A percentile compares a stretch with the other conserved stretches of the same genome.
These are phyloP conservation scores for Enteromius fasciolatus DNA, from an alignment of 2,797 vertebrate genomes.

Conservation along the genomic window DNA sequence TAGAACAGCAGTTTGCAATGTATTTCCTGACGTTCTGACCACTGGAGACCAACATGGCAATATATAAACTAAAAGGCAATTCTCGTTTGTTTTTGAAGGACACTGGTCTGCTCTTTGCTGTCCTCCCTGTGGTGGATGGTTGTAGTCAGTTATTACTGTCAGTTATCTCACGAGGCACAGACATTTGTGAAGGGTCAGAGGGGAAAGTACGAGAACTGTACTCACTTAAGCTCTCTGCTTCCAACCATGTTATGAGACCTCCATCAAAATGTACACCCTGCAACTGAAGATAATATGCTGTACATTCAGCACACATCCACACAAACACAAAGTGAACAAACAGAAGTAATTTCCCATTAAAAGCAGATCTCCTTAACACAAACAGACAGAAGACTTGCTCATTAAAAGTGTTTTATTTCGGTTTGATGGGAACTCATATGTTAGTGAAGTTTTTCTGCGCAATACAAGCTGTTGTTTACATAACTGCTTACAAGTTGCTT, in stretches of 20 bases:
- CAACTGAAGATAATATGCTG: neutral
- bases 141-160: conserved; percentile 26
- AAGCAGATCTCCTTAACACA: conserved; percentile 2
- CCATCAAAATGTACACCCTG: conserved; percentile 8
- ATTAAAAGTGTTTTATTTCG: conserved; percentile 37
- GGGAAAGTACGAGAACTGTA: neutral
- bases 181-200: conserved; percentile 35
- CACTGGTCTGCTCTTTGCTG: conserved; percentile 51
- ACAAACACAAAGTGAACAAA: conserved; percentile 20
- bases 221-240: neutral
- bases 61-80: conserved; percentile 71
- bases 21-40: conserved; percentile 14
- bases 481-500: conserved; percentile 18
- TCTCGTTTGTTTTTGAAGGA: conserved; percentile 68
- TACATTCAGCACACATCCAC: conserved; percentile 1
- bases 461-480: conserved; percentile 30
- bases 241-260: neutral
- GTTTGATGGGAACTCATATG: conserved; percentile 27
- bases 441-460: conserved; percentile 10
- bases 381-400: conserved; percentile 4
- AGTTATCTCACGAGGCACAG: conserved; percentile 15
- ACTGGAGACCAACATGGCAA: neutral
- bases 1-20: conserved; percentile 7
- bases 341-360: neutral
- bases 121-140: conserved; percentile 52